These are phyloP conservation scores for Ciconia maguari DNA, from an alignment of 2,113 vertebrate genomes.

Conservation along the genomic window DNA sequence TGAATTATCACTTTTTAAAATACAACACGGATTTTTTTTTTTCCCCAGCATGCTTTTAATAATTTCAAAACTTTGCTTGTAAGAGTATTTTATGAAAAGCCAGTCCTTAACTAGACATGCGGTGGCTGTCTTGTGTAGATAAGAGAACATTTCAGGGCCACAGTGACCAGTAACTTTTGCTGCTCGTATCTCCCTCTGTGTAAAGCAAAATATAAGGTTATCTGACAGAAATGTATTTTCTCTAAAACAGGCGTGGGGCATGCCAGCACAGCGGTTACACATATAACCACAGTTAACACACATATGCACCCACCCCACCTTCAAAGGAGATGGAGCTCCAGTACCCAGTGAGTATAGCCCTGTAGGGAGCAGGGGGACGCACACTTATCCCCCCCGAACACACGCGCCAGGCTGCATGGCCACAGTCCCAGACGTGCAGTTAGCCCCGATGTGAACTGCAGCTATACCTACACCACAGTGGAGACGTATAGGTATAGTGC, in stretches of 20 bases:
- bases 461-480: neutral
- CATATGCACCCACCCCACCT: neutral
- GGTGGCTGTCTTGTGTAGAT: neutral
- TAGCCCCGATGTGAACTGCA: neutral
- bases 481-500: fast-evolving
- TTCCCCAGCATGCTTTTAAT: neutral
- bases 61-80: neutral
- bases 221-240: neutral
- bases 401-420: neutral
- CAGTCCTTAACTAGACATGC: neutral
- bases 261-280: neutral
- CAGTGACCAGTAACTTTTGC: neutral
- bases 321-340: neutral
- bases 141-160: neutral
- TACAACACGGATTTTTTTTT: neutral
- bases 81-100: neutral
- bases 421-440: fast-evolving
- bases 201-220: neutral
- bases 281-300: neutral
- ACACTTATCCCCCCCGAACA: neutral
- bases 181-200: fast-evolving
- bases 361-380: neutral
- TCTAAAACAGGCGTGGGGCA: neutral
- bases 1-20: neutral
- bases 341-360: fast-evolving